A percentile compares a stretch with the other conserved stretches of the same genome.
These are phyloP conservation scores for Apodemia hepburni DNA, from an alignment of 2,888 invertebrate genomes.

Conservation along the genomic window DNA sequence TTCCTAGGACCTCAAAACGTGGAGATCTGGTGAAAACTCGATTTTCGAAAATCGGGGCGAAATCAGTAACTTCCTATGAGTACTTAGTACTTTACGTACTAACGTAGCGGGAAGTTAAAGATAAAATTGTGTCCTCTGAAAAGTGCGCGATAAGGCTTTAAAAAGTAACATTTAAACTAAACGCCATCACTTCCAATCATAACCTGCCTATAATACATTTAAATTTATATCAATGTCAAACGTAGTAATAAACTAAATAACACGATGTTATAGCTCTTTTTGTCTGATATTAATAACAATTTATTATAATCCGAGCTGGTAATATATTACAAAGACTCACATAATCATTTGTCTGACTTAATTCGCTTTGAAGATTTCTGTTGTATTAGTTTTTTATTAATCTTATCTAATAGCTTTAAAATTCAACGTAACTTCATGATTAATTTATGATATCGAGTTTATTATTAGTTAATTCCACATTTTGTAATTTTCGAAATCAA, in stretches of 20 bases:
- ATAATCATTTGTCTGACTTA: conserved; percentile 6
- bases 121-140: no score
- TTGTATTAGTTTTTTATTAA: conserved; percentile 9
- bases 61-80: no score
- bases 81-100: no score
- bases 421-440: conserved; percentile 6
- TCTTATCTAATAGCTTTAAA: conserved; percentile 5
- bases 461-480: conserved; percentile 1
- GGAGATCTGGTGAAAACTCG: no score
- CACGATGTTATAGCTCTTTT: conserved; percentile 18
- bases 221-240: conserved; percentile 30
- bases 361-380: conserved; percentile 2
- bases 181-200: conserved; percentile 46
- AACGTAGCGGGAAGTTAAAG: no score
- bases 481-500: not conserved
- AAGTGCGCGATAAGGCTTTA: no score
- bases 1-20: no score
- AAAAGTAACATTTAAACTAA: conserved; percentile 8
- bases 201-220: conserved; percentile 48
- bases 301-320: conserved; percentile 12
- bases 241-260: conserved; percentile 30
- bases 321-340: not conserved
- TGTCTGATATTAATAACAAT: conserved; percentile 9
- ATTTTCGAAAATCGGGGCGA: no score
- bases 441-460: conserved; percentile 1